Conservation (phyloP, 1,140 invertebrate genomes). For the Drosophila rufa region DNA sequence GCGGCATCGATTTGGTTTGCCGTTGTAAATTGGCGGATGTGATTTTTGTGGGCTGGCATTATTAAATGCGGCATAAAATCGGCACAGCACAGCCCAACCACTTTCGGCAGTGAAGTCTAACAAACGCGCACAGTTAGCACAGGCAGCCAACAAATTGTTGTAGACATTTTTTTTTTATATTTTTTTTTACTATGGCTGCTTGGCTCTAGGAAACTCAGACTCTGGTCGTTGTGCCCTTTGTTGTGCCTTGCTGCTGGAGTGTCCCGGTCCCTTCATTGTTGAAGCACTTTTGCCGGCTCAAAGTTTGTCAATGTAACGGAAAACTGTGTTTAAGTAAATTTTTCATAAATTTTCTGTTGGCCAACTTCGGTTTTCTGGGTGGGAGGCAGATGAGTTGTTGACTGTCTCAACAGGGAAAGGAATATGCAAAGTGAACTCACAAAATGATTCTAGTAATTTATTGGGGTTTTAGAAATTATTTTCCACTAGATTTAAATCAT, state of each 20-base stretch:
- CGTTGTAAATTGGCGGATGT: slow-evolving; percentile 82
- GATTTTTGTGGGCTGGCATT: slow-evolving; percentile 80
- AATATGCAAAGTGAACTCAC: slow-evolving; percentile 24
- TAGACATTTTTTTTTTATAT: slow-evolving; percentile 30
- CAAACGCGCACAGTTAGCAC: slow-evolving; percentile 78
- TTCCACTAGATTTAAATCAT: neutral
- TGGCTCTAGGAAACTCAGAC: neutral
- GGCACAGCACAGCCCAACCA: slow-evolving; percentile 30
- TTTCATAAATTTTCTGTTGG: slow-evolving; percentile 66
- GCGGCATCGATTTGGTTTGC: slow-evolving; percentile 72
- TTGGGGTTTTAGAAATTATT: neutral
- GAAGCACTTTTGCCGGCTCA: slow-evolving; percentile 60
- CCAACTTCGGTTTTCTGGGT: slow-evolving; percentile 8
- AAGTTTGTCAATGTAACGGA: slow-evolving; percentile 82
- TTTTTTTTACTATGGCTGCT: slow-evolving; percentile 38
- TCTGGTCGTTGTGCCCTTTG: slow-evolving; percentile 45
- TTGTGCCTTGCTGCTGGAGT: slow-evolving; percentile 51
- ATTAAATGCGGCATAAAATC: slow-evolving; percentile 84
- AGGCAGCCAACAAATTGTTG: slow-evolving; percentile 72
- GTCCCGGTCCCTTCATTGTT: slow-evolving; percentile 57
- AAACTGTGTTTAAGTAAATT: slow-evolving; percentile 83
- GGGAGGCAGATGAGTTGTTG: slow-evolving; percentile 26
- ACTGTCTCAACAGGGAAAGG: slow-evolving; percentile 8
- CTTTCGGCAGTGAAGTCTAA: slow-evolving; percentile 69
- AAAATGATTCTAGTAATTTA: neutral